phyloP scores from a whole-genome alignment of 2,888 invertebrate genomes.

The Linyphia triangularis region DNA sequence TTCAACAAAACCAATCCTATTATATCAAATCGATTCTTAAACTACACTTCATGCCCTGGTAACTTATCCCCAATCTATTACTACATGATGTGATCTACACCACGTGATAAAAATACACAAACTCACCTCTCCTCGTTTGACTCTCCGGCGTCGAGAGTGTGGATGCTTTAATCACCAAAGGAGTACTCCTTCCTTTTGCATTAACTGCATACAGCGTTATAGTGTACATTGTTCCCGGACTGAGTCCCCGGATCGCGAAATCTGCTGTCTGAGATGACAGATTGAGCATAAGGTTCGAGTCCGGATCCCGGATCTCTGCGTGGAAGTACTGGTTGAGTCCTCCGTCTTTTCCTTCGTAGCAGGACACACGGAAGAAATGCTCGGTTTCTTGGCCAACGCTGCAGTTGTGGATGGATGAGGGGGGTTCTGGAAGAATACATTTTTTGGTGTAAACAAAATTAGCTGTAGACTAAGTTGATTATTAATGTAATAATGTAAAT shows the following conservation, averaged over 20 bases:
- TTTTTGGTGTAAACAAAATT: too few relatives aligned
- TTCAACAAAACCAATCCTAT: too few relatives aligned
- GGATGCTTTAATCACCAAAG: conserved; percentile 65
- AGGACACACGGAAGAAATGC: conserved; percentile 90
- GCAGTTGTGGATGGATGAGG: conserved; percentile 92
- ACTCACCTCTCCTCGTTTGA: conserved; percentile 75
- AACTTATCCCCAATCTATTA: too few relatives aligned
- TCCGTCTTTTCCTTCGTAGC: conserved; percentile 92
- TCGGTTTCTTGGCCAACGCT: conserved; percentile 91
- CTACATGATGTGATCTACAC: too few relatives aligned
- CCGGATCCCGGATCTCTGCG: conserved; percentile 84
- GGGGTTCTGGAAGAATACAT: conserved; percentile 85
- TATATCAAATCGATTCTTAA: too few relatives aligned
- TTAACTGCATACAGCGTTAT: conserved; percentile 76
- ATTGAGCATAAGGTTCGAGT: conserved; percentile 44
- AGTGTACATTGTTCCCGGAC: conserved; percentile 73
- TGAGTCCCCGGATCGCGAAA: conserved; percentile 74
- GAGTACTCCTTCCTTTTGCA: conserved; percentile 75
- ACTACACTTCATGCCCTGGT: too few relatives aligned
- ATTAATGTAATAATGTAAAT: too few relatives aligned
- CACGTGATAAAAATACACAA: background rate
- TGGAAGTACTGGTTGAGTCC: conserved; percentile 92
- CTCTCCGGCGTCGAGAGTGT: conserved; percentile 79
- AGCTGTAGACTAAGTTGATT: too few relatives aligned
- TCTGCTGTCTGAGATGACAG: conserved; percentile 63